Conservation (phyloP, 2,888 invertebrate genomes). For the Acholoe squamosa region DNA sequence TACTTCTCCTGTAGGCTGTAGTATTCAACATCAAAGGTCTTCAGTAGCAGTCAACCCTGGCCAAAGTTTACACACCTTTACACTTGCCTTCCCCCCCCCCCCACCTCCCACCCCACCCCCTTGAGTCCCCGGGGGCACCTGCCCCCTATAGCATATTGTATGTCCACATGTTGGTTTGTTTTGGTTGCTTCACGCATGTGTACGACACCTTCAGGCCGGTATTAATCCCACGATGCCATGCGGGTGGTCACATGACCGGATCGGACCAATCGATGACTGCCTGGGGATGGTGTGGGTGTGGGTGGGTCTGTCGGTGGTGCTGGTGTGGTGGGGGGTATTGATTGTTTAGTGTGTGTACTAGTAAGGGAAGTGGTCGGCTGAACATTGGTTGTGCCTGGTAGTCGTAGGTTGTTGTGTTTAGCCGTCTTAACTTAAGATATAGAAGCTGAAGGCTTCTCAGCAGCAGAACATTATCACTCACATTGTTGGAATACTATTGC, state of each 20-base stretch:
- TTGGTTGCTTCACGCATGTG: neutral
- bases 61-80: neutral
- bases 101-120: neutral
- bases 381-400: too few species aligned
- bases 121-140: neutral
- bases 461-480: too few species aligned
- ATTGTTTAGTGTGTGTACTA: too few species aligned
- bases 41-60: neutral
- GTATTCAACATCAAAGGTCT: too few species aligned
- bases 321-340: too few species aligned
- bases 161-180: neutral
- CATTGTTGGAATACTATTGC: too few species aligned
- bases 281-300: neutral
- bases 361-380: too few species aligned
- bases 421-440: too few species aligned
- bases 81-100: neutral
- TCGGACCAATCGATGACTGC: constrained; percentile 20
- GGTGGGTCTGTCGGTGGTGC: neutral
- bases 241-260: neutral
- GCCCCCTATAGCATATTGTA: neutral
- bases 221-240: constrained; percentile 6
- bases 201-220: neutral
- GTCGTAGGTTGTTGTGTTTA: too few species aligned
- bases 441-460: too few species aligned
- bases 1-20: too few species aligned